phyloP scores from a whole-genome alignment of 2,888 invertebrate species.

The Neoascia interrupta region DNA sequence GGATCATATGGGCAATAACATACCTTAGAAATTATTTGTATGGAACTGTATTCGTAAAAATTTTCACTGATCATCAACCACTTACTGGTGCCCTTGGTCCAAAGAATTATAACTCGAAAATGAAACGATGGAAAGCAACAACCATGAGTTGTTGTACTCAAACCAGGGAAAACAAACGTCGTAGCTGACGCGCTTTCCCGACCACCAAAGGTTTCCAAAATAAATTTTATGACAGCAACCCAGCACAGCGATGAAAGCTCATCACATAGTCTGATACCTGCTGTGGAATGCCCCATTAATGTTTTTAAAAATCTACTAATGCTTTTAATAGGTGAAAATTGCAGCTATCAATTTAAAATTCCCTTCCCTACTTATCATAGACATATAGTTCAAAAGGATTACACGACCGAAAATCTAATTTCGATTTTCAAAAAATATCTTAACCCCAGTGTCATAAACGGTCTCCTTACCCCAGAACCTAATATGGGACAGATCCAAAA shows the following conservation, averaged over 20 bases:
- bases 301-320: constrained; percentile 14
- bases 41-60: constrained; percentile 37
- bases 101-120: constrained; percentile 26
- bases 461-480: background rate
- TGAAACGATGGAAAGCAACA: constrained; percentile 27
- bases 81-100: constrained; percentile 23
- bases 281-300: constrained; percentile 27
- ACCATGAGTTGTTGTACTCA: constrained; percentile 16
- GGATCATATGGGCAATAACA: constrained; percentile 7
- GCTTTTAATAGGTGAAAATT: background rate
- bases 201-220: background rate
- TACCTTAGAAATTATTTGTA: constrained; percentile 32
- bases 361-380: constrained; percentile 20
- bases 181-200: constrained; percentile 32
- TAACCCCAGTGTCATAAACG: constrained; percentile 11
- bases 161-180: constrained; percentile 28
- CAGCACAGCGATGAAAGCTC: constrained; percentile 35
- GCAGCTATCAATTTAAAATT: background rate
- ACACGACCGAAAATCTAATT: background rate
- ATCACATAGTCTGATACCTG: constrained; percentile 11
- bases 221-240: constrained; percentile 13
- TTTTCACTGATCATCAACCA: constrained; percentile 47
- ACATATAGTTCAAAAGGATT: background rate
- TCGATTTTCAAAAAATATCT: constrained; percentile 3
- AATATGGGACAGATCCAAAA: constrained; percentile 18